A percentile compares a stretch with the other conserved stretches of the same genome.
These are phyloP conservation scores for Mamestra brassicae DNA, from an alignment of 2,888 invertebrate genomes.

Conservation along the genomic window DNA sequence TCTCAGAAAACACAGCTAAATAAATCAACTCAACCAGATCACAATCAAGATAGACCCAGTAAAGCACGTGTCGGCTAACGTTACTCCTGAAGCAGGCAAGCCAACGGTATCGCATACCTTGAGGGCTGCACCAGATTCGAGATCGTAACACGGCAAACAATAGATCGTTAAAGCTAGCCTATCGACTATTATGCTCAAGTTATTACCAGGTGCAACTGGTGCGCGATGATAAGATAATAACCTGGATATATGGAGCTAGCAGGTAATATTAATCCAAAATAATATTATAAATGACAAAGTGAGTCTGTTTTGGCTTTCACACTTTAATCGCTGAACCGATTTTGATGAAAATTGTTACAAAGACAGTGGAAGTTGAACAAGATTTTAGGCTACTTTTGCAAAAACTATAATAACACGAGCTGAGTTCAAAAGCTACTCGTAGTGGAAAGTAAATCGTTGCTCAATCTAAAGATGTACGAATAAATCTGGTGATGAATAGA, in stretches of 20 bases:
- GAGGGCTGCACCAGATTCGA: conserved; percentile 58
- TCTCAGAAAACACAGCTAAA: neutral
- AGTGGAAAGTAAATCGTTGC: neutral
- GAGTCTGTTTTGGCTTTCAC: neutral
- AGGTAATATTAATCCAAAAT: too few relatives aligned
- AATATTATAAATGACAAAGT: too few relatives aligned
- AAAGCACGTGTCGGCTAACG: conserved; percentile 38
- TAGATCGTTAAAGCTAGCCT: conserved; percentile 56
- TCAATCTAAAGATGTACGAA: neutral
- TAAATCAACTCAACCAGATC: conserved; percentile 1
- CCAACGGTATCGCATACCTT: conserved; percentile 57
- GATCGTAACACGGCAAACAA: conserved; percentile 56
- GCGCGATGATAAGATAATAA: conserved; percentile 55
- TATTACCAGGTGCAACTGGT: conserved; percentile 40
- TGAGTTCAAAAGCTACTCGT: too few relatives aligned
- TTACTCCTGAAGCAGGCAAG: conserved; percentile 38
- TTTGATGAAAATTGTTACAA: too few relatives aligned
- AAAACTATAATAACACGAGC: too few relatives aligned
- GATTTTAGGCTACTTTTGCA: too few relatives aligned
- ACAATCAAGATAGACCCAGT: conserved; percentile 8
- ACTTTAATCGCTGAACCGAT: too few relatives aligned
- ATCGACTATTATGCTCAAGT: conserved; percentile 52
- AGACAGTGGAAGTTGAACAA: too few relatives aligned
- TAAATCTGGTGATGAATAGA: neutral
- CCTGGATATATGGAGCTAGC: conserved; percentile 1